phyloP scores from a whole-genome alignment of 30 jellyfish, hydroid and myxozoan species.

The Pelagia noctiluca region DNA sequence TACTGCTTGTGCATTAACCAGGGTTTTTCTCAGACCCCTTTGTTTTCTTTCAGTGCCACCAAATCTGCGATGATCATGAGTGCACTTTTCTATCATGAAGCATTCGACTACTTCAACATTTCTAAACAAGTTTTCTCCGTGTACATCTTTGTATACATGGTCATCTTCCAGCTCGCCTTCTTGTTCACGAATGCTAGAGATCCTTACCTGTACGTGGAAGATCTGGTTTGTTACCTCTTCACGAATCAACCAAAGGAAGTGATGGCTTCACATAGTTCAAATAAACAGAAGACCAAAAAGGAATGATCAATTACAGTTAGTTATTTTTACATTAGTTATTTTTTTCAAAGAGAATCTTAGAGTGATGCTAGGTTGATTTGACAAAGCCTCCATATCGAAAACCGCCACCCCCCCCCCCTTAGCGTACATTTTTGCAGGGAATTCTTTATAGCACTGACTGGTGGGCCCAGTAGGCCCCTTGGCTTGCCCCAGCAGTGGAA shows the following conservation, averaged over 20 bases:
- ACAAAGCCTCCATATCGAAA: too few relatives aligned
- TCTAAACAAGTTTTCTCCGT: conserved; percentile 45
- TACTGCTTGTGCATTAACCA: not conserved
- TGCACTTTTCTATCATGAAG: conserved; percentile 27
- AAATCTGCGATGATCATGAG: conserved; percentile 62
- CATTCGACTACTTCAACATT: conserved; percentile 1
- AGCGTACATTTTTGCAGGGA: too few relatives aligned
- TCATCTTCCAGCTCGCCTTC: conserved; percentile 25
- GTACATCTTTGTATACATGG: conserved; percentile 28
- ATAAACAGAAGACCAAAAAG: conserved; percentile 24
- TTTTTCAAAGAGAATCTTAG: too few relatives aligned
- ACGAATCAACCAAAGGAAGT: conserved; percentile 43
- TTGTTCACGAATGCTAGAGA: conserved; percentile 2
- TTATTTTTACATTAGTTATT: too few relatives aligned
- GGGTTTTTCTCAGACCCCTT: not conserved
- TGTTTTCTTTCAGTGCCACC: conserved; percentile 49
- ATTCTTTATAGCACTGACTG: too few relatives aligned
- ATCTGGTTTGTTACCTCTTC: conserved; percentile 16
- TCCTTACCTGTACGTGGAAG: conserved; percentile 33
- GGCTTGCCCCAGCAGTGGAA: too few relatives aligned
- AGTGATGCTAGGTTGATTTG: too few relatives aligned
- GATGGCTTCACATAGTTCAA: not conserved
- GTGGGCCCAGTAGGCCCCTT: too few relatives aligned
- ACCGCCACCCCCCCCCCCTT: too few relatives aligned
- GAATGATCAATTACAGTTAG: too few relatives aligned